These are phyloP conservation scores for Gallinago paraguaiae DNA, from an alignment of 2,113 vertebrate species.

Conservation along the genomic window DNA sequence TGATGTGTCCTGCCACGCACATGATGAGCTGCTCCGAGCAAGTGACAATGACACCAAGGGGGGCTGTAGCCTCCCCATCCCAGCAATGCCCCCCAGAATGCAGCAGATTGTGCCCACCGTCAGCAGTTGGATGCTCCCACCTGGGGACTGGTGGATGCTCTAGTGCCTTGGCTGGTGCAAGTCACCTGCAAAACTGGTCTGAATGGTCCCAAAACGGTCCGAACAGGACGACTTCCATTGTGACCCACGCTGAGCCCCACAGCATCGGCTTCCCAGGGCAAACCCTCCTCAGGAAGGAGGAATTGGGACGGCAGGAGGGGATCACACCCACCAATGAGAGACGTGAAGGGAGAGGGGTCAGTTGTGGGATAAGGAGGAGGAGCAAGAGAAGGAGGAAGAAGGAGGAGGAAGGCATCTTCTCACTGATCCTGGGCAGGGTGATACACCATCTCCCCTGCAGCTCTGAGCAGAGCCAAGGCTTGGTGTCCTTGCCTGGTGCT, in stretches of 20 bases:
- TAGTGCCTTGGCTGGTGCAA: background rate
- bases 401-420: background rate
- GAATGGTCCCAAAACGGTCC: background rate
- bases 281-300: background rate
- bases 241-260: background rate
- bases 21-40: background rate
- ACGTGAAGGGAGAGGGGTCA: rapidly evolving
- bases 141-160: too few species aligned
- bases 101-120: background rate
- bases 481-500: background rate
- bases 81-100: background rate
- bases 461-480: background rate
- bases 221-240: background rate
- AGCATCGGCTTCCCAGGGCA: background rate
- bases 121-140: too few species aligned
- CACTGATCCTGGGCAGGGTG: rapidly evolving
- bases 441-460: background rate
- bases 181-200: background rate
- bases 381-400: background rate
- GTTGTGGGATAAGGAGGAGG: background rate
- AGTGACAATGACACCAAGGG: rapidly evolving
- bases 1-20: rapidly evolving
- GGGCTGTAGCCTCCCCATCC: background rate
- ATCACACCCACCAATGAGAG: background rate
- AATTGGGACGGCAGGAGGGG: too few species aligned